Evolutionary conservation across 2,113 vertebrate genomes (phyloP), one percentile per base, ranked within the genome.

Genomic region (Rhinopomastus cyanomelas): DNA sequence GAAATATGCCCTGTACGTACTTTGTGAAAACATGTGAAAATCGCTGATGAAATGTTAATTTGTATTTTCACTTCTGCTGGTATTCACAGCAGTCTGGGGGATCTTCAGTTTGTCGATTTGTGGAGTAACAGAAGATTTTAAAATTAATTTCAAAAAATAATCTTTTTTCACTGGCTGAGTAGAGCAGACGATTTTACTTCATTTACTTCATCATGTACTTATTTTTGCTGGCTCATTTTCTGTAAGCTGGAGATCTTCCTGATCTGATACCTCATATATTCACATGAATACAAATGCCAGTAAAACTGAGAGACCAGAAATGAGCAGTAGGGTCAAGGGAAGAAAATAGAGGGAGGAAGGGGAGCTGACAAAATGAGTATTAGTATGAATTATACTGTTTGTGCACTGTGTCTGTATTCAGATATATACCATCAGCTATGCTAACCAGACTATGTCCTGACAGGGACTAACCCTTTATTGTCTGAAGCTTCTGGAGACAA

Each of bases 271-370:
- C 9, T 81, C 51, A 18, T 14, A 34, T 39, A 72, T 32, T 83
- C 37, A 49, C 71, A 78, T 49, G 32, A 81, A 65, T 46, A 56
- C 22, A 53, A 57, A 53, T 26, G 22, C 49, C 77, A 90, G 69
- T 86, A 94, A 93, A 81, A 91, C 11, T 53, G 77, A 93, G 76
- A 91, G 26, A 49, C 18, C 8, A 95, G 69, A 90, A 86, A 81
- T 75, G 62, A 95, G 49, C 66, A 75, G 21, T 5, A 52, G 21
- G 29, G 34, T 60, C 39, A 78, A 88, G 12, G 17, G 57, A 64
- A 88, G 88, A 69, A 56, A 34, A 89, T 36, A 48, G 13, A 23
- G 12, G 39, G 39, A 12, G 39, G 39, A 42, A 42, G 39, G 42
- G 84, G 25, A 25, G 46, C 19, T 83, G 72, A 34, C 27, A 86